A percentile compares a stretch with the other conserved stretches of the same genome.
Evolutionary conservation across 2,113 vertebrate species (phyloP).

Genomic region (Entelurus aequoreus): DNA sequence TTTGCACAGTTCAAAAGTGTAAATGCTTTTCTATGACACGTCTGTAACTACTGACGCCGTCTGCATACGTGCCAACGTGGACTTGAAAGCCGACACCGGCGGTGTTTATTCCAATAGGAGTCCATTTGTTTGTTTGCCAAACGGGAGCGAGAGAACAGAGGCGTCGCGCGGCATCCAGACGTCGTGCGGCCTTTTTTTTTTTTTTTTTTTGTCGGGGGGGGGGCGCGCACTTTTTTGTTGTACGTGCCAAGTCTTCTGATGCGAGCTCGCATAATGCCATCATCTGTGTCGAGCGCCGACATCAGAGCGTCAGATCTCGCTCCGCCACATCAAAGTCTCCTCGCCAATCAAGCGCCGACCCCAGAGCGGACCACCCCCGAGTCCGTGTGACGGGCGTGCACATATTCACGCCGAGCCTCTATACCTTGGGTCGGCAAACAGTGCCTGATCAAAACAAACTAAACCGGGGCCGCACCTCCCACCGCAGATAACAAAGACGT

Average conservation of each 20-base stretch:
- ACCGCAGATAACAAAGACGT: constrained; percentile 17
- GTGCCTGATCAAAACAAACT: constrained; percentile 22
- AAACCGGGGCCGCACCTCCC: constrained; percentile 7
- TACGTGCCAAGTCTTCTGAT: constrained; percentile 24
- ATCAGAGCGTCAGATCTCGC: constrained; percentile 51
- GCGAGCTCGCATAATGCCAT: constrained; percentile 31
- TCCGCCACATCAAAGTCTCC: constrained; percentile 52
- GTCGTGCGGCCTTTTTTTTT: neutral
- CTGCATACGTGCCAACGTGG: constrained; percentile 48
- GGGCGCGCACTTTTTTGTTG: neutral
- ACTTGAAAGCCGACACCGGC: constrained; percentile 40
- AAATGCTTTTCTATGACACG: constrained; percentile 55
- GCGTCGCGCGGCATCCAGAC: constrained; percentile 10
- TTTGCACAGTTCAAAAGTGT: constrained; percentile 53
- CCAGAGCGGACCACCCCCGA: constrained; percentile 12
- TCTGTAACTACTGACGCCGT: constrained; percentile 51
- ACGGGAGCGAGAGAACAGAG: constrained; percentile 19
- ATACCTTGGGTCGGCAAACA: constrained; percentile 11
- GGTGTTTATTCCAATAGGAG: constrained; percentile 41
- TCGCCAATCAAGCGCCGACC: constrained; percentile 17
- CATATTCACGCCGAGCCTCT: constrained; percentile 20
- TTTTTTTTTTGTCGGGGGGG: too few relatives aligned
- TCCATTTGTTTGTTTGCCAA: constrained; percentile 29
- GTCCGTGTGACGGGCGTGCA: constrained; percentile 25
- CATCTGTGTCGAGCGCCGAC: constrained; percentile 35